Evolutionary conservation across 1,140 invertebrate genomes (phyloP).

Genomic region (Drosophila funebris): DNA sequence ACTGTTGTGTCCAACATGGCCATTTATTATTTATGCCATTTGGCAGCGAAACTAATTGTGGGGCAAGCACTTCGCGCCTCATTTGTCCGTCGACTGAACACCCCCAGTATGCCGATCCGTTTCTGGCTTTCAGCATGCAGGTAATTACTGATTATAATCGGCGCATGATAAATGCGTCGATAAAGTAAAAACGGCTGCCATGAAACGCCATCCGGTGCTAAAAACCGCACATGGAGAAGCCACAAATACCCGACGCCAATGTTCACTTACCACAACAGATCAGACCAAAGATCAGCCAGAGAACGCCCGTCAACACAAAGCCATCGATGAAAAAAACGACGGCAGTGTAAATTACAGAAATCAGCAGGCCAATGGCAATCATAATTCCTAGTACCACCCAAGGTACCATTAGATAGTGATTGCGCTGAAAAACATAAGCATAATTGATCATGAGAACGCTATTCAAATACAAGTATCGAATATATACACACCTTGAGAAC

Average conservation of each 20-base stretch:
- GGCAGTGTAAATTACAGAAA: constrained; percentile 90
- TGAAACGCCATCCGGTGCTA: constrained; percentile 69
- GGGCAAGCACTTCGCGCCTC: constrained; percentile 61
- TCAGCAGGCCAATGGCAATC: constrained; percentile 88
- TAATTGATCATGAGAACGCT: constrained; percentile 25
- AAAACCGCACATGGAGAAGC: constrained; percentile 57
- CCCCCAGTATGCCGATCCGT: background rate
- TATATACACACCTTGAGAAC: constrained; percentile 87
- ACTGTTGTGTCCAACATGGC: constrained; percentile 22
- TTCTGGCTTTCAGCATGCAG: constrained; percentile 46
- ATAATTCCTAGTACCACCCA: constrained; percentile 92
- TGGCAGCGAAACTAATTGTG: constrained; percentile 56
- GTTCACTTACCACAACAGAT: constrained; percentile 86
- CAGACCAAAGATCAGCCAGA: constrained; percentile 87
- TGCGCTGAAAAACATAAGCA: constrained; percentile 86
- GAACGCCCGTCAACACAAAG: constrained; percentile 85
- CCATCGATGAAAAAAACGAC: constrained; percentile 88
- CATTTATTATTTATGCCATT: constrained; percentile 42
- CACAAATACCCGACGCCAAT: background rate
- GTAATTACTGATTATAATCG: constrained; percentile 43
- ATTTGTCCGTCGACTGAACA: constrained; percentile 38
- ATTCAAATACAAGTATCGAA: background rate
- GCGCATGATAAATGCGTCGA: constrained; percentile 71
- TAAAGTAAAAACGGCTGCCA: constrained; percentile 66
- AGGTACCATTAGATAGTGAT: constrained; percentile 91